Evolutionary conservation across 1,140 invertebrate genomes (phyloP), one percentile per base, ranked within the genome.

Genomic region (Fopius arisanus): DNA sequence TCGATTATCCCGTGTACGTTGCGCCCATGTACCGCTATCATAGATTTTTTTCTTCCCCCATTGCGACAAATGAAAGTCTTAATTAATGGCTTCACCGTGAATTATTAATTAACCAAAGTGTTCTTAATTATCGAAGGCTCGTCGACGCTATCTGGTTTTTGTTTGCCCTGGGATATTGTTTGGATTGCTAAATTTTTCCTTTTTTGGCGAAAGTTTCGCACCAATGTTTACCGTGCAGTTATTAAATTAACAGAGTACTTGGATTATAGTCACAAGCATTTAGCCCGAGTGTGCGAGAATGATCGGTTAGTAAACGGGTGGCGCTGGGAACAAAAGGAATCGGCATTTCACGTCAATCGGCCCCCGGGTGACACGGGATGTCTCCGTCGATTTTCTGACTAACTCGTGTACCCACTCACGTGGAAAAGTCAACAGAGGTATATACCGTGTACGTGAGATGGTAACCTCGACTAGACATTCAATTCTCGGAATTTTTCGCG

Each of bases 21-120:
- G 54, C 3, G 23, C 54, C 14, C 21, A 23, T 23, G 9, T 51
- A 51, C 6, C n/a, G n/a, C n/a, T 51, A 5, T 21, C 43, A 7
- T 21, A 7, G 5, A 7, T 16, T 21, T 51, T 51, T 51, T 51
- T 16, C 12, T 43, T 16, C 41, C 12, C 12, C 14, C 14, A 5
- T 43, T 16, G n/a, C 7, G 19, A 51, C 43, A 51, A 51, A 51
- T 51, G 43, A 59, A 59, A 59, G 54, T 59, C 54, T 59, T 59
- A 59, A 59, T 59, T 59, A 59, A 59, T 59, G 23, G 54, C 19
- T 59, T 28, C 54, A 10, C 21, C 2, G 54, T 7, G n/a, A 21
- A 51, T 59, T 26, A 59, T 59, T 59, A 59, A 59, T 59, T 59
- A 12, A 51, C 14, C 14, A 51, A 51, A 51, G n/a, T 3, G 43